phyloP scores from a whole-genome alignment of 1,140 invertebrate genomes.

The Heliothis subflexa region DNA sequence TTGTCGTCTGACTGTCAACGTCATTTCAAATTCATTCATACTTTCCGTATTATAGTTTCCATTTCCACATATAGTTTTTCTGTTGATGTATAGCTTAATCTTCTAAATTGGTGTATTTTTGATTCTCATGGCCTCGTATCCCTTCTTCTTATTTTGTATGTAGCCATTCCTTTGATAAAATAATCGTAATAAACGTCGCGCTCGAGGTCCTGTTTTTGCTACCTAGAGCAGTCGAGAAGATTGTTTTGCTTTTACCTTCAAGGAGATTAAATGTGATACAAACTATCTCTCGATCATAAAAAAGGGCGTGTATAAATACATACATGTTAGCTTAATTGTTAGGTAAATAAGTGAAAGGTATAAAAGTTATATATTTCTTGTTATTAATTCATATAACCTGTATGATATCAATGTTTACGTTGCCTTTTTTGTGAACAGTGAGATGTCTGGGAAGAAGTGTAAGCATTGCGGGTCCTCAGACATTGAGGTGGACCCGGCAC shows the following conservation, averaged over 20 bases:
- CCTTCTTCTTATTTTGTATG: neutral
- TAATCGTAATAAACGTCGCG: too few relatives aligned
- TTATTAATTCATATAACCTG: slow-evolving; percentile 2
- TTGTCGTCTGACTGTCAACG: too few relatives aligned
- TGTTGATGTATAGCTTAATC: neutral
- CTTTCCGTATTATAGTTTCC: too few relatives aligned
- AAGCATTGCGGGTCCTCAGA: slow-evolving; percentile 97
- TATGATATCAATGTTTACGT: slow-evolving; percentile 24
- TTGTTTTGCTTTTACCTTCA: neutral
- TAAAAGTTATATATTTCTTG: neutral
- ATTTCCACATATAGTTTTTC: neutral
- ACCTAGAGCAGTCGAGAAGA: too few relatives aligned
- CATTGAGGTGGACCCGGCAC: slow-evolving; percentile 95
- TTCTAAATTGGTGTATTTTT: neutral
- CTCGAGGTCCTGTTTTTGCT: neutral
- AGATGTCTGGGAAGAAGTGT: slow-evolving; percentile 91
- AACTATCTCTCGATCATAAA: neutral
- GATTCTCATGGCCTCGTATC: neutral
- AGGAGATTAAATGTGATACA: too few relatives aligned
- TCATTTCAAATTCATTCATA: too few relatives aligned
- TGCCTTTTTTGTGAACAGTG: slow-evolving; percentile 1
- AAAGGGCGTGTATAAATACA: neutral
- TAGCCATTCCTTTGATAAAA: too few relatives aligned
- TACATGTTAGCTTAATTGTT: neutral
- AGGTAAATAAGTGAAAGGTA: neutral